Conservation (phyloP, 2,797 vertebrate species). For the Clarias fuscus region DNA sequence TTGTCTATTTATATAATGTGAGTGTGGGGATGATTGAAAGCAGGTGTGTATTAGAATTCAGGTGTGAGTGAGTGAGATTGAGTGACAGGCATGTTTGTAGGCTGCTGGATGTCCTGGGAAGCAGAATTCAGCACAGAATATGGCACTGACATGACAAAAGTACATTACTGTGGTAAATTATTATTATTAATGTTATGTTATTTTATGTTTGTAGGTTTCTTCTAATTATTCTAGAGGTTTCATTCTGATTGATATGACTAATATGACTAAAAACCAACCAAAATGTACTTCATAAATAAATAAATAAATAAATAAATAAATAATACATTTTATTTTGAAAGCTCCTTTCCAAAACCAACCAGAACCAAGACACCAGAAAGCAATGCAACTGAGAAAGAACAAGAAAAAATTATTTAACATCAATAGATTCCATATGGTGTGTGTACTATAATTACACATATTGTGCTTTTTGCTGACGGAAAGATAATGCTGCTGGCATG, state of each 20-base stretch:
- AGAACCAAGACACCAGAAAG: no score
- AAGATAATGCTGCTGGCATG: background rate
- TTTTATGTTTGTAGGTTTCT: background rate
- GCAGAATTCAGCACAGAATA: background rate
- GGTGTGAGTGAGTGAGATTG: background rate
- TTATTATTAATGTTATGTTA: background rate
- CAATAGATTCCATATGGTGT: background rate
- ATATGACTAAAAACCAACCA: no score
- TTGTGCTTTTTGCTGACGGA: background rate
- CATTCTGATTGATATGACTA: background rate
- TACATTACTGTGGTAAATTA: background rate
- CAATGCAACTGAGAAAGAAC: no score
- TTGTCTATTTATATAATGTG: background rate
- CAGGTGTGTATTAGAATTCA: background rate
- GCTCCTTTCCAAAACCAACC: no score
- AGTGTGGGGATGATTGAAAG: background rate
- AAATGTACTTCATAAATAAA: no score
- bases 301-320: background rate
- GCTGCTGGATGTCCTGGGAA: background rate
- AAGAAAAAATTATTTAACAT: background rate
- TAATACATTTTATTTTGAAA: background rate
- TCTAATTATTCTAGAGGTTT: background rate
- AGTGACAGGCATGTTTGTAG: background rate
- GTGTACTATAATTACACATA: background rate
- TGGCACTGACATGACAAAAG: no score